phyloP scores from a whole-genome alignment of 2,797 vertebrate species.

The Leptatherina wallacei region DNA sequence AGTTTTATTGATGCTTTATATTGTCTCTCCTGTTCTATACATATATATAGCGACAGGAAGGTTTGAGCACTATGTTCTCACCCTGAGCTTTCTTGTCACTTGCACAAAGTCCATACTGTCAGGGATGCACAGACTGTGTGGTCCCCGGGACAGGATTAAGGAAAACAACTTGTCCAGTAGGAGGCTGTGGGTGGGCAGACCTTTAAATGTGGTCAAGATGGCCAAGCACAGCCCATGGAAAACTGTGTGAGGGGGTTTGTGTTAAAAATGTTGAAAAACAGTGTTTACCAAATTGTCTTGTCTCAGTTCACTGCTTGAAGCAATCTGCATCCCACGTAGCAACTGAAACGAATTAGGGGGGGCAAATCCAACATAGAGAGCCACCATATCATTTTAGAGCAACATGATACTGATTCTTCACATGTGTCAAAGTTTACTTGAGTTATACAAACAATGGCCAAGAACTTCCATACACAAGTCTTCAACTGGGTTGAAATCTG shows the following conservation, averaged over 20 bases:
- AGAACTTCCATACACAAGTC: too few relatives aligned
- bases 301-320: slow-evolving; percentile 28
- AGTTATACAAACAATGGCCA: neutral
- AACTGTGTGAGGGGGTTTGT: slow-evolving; percentile 27
- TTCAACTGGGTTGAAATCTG: neutral
- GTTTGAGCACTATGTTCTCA: slow-evolving; percentile 14
- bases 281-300: slow-evolving; percentile 36
- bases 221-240: slow-evolving; percentile 1
- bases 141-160: slow-evolving; percentile 22
- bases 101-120: slow-evolving; percentile 12
- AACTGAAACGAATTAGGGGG: slow-evolving; percentile 5
- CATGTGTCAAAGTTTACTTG: neutral
- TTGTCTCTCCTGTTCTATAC: too few relatives aligned
- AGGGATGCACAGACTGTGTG: slow-evolving; percentile 15
- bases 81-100: slow-evolving; percentile 8
- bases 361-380: slow-evolving; percentile 1
- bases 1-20: too few relatives aligned
- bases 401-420: neutral
- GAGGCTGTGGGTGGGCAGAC: slow-evolving; percentile 33
- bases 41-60: neutral
- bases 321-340: slow-evolving; percentile 31
- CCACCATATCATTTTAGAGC: neutral
- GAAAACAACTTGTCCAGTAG: slow-evolving; percentile 20
- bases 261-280: slow-evolving; percentile 29
- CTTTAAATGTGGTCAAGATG: slow-evolving; percentile 47